phyloP scores from a whole-genome alignment of 2,888 invertebrate genomes.

The Stenchaetothrips biformis region DNA sequence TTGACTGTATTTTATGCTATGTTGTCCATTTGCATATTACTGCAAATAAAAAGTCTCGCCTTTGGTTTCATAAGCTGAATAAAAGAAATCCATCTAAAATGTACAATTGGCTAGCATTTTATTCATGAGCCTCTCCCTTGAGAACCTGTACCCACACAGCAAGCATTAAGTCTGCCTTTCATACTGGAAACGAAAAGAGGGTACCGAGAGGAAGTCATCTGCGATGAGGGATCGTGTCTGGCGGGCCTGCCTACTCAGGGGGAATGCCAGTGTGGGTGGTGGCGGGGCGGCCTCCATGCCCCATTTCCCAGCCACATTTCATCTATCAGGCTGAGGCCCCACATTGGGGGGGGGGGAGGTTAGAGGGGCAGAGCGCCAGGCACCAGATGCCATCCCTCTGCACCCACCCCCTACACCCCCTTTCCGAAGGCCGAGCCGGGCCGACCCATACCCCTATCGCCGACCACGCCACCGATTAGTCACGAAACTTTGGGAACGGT shows the following conservation, averaged over 20 bases:
- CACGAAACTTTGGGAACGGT: neutral
- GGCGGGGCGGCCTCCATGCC: neutral
- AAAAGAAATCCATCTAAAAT: neutral
- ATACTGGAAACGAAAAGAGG: too few relatives aligned
- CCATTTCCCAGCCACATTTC: neutral
- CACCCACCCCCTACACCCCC: neutral
- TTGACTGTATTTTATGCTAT: neutral
- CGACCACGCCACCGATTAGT: slow-evolving; percentile 6
- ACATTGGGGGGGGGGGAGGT: neutral
- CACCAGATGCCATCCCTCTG: neutral
- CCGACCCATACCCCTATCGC: neutral
- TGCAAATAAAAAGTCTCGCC: neutral
- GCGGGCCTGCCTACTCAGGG: too few relatives aligned
- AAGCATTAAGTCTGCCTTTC: too few relatives aligned
- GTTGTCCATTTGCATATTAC: neutral
- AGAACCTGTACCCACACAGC: too few relatives aligned
- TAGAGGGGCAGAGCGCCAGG: neutral
- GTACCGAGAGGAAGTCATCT: too few relatives aligned
- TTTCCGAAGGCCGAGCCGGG: slow-evolving; percentile 6
- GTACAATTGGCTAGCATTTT: too few relatives aligned
- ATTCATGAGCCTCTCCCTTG: too few relatives aligned
- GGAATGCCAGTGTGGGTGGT: too few relatives aligned
- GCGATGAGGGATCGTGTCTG: too few relatives aligned
- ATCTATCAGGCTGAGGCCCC: neutral
- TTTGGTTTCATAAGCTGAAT: neutral